Percentiles rank a stretch among this genome's conserved stretches.
Evolutionary conservation across 2,888 invertebrate genomes (phyloP).

Genomic region (Drosophila monieri): DNA sequence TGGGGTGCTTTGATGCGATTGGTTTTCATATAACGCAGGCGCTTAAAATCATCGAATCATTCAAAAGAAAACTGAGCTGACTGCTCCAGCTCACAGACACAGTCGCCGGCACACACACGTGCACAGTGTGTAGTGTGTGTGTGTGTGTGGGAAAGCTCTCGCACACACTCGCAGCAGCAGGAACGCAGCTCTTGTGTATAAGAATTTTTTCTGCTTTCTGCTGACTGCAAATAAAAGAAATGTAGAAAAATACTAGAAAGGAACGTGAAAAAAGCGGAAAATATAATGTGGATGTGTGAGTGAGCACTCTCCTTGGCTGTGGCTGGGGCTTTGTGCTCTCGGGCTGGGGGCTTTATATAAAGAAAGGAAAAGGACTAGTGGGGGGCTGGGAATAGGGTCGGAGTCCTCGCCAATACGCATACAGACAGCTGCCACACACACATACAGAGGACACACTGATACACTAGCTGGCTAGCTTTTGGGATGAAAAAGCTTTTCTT

Average conservation of each 20-base stretch:
- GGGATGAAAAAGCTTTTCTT: conserved; percentile 63
- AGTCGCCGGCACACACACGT: conserved; percentile 44
- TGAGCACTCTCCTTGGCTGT: conserved; percentile 59
- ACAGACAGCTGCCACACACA: conserved; percentile 75
- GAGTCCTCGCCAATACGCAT: conserved; percentile 73
- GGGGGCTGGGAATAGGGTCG: conserved; percentile 36
- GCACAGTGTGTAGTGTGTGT: background rate
- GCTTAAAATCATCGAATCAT: conserved; percentile 85
- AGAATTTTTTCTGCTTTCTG: conserved; percentile 70
- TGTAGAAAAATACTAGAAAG: conserved; percentile 50
- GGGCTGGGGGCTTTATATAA: conserved; percentile 67
- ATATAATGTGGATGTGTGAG: conserved; percentile 24
- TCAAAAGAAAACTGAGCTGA: conserved; percentile 82
- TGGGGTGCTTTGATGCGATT: conserved; percentile 85
- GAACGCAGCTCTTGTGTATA: conserved; percentile 64
- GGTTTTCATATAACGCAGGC: conserved; percentile 85
- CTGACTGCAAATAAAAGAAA: conserved; percentile 70
- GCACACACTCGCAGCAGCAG: conserved; percentile 41
- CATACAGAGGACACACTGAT: conserved; percentile 13
- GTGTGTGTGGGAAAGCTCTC: conserved; percentile 47
- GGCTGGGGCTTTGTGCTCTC: conserved; percentile 44
- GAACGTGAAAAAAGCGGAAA: conserved; percentile 19
- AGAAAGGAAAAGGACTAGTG: conserved; percentile 50
- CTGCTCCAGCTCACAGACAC: conserved; percentile 64
- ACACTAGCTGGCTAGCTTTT: conserved; percentile 48